phyloP scores from a whole-genome alignment of 2,797 vertebrate species.

The Schizopygopsis pylzovi region DNA sequence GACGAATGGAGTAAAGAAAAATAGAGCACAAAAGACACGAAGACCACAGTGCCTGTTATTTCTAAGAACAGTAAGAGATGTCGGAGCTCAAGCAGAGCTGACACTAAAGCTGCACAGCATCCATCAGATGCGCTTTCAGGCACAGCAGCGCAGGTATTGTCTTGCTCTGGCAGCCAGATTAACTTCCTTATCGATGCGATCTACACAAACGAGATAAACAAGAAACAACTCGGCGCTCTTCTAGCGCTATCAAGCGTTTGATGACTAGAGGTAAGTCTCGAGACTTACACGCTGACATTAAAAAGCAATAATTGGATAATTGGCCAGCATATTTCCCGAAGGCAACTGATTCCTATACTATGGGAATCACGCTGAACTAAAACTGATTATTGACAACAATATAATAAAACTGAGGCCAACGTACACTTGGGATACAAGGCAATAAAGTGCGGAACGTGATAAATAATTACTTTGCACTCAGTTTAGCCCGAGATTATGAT shows the following conservation, averaged over 20 bases:
- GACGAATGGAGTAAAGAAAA: background rate
- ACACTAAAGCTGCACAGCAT: constrained; percentile 34
- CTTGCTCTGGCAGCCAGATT: constrained; percentile 26
- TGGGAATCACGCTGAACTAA: constrained; percentile 13
- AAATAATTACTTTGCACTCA: constrained; percentile 32
- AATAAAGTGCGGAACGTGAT: constrained; percentile 3
- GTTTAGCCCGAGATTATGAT: constrained; percentile 16
- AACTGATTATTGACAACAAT: background rate
- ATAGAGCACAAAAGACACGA: background rate
- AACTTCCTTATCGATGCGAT: constrained; percentile 40
- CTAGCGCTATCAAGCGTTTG: constrained; percentile 14
- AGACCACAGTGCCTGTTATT: constrained; percentile 1
- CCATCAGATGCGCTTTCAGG: constrained; percentile 42
- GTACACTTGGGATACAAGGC: background rate
- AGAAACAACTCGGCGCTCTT: constrained; percentile 26
- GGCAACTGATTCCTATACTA: background rate
- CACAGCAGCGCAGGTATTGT: constrained; percentile 36
- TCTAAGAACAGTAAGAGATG: background rate
- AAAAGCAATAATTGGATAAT: constrained; percentile 39
- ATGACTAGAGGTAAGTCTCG: constrained; percentile 10
- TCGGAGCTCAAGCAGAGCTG: constrained; percentile 13
- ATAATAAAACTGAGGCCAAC: background rate
- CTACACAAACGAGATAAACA: constrained; percentile 35
- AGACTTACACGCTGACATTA: constrained; percentile 34
- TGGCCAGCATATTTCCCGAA: constrained; percentile 37